Conservation (phyloP, 2,888 invertebrate species). For the Rugalucina vietnamica region DNA sequence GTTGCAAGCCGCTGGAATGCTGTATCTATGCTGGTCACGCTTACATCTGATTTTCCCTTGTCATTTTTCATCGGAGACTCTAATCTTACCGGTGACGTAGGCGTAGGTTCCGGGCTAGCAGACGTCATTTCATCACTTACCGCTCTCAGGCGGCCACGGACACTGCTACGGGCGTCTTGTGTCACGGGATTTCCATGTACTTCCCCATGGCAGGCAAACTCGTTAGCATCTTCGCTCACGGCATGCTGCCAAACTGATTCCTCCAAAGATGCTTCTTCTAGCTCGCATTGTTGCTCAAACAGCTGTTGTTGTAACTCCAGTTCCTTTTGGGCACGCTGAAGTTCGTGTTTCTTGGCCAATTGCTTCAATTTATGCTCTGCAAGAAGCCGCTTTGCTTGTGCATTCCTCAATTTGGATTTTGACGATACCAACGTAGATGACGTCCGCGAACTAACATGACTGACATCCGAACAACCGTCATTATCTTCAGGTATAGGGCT, state of each 20-base stretch:
- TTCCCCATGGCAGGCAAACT: not conserved
- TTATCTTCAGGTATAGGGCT: not conserved
- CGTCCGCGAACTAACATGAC: not conserved
- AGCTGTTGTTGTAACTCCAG: constrained; percentile 16
- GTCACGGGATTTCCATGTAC: not conserved
- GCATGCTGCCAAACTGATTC: constrained; percentile 8
- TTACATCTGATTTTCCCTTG: not conserved
- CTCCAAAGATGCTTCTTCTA: constrained; percentile 13
- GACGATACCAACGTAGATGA: constrained; percentile 4
- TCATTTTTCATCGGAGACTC: not conserved
- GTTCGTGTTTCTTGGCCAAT: constrained; percentile 17
- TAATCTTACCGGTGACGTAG: not conserved
- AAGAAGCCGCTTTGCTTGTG: constrained; percentile 1
- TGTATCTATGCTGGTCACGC: constrained; percentile 7
- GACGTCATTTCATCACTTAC: not conserved
- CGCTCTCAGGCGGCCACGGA: not conserved
- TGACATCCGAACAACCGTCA: not conserved
- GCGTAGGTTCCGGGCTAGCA: not conserved
- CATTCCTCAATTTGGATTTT: not conserved
- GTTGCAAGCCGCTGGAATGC: constrained; percentile 10
- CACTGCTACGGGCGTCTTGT: not conserved
- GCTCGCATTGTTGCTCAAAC: constrained; percentile 3
- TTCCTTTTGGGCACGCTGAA: constrained; percentile 8
- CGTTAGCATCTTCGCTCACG: not conserved
- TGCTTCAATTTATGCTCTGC: constrained; percentile 4